phyloP scores from a whole-genome alignment of 2,113 vertebrate species.

The Noturus placidus region DNA sequence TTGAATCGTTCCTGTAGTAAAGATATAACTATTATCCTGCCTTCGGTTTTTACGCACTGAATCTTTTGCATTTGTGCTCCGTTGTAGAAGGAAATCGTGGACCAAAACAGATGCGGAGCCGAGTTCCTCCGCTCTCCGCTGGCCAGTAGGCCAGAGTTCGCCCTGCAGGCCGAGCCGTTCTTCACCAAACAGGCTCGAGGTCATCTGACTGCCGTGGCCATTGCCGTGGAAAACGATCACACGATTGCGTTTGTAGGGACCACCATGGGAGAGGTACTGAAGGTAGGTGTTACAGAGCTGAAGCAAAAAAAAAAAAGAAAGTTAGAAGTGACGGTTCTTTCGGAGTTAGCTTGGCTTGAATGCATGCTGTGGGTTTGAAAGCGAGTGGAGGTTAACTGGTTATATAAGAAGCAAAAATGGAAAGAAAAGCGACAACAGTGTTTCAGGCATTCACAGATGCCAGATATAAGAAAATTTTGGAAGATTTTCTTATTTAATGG shows the following conservation, averaged over 20 bases:
- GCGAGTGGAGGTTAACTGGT: neutral
- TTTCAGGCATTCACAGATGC: neutral
- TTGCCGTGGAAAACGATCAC: constrained; percentile 81
- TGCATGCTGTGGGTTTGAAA: neutral
- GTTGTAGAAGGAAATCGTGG: constrained; percentile 56
- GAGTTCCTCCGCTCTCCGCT: constrained; percentile 91
- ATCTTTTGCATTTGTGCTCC: neutral
- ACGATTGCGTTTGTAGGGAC: constrained; percentile 89
- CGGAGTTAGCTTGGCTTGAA: constrained; percentile 1
- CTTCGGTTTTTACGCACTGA: neutral
- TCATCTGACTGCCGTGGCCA: constrained; percentile 79
- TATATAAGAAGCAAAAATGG: constrained; percentile 15
- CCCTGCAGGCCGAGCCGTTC: constrained; percentile 57
- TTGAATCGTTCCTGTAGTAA: neutral
- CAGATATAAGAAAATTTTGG: constrained; percentile 5
- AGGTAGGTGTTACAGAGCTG: constrained; percentile 63
- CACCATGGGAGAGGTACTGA: constrained; percentile 79
- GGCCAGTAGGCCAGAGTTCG: constrained; percentile 78
- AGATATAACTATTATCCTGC: neutral
- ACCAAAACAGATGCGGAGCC: constrained; percentile 78
- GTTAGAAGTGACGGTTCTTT: neutral
- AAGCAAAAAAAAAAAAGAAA: neutral
- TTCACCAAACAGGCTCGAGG: constrained; percentile 65
- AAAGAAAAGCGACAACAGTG: neutral
- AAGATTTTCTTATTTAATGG: neutral